These are phyloP conservation scores for Lordiphosa fenestrarum DNA, from an alignment of 2,888 invertebrate species.

Conservation along the genomic window DNA sequence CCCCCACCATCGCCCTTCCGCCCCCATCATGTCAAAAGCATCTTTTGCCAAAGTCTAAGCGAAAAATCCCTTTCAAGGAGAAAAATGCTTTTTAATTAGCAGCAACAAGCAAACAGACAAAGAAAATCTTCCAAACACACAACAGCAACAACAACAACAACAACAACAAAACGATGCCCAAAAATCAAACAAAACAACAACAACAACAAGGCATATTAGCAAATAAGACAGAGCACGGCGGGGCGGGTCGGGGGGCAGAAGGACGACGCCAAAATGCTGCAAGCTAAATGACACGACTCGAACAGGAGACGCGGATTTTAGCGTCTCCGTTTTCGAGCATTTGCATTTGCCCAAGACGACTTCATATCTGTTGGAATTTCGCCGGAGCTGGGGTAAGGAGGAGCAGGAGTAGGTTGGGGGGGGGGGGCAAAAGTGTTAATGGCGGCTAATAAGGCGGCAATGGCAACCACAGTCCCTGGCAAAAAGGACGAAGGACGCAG, in stretches of 20 bases:
- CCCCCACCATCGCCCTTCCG: too few relatives aligned
- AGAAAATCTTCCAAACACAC: slow-evolving; percentile 17
- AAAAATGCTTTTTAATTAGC: slow-evolving; percentile 62
- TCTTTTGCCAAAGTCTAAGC: too few relatives aligned
- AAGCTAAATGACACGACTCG: slow-evolving; percentile 50
- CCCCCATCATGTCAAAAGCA: too few relatives aligned
- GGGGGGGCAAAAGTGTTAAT: slow-evolving; percentile 61
- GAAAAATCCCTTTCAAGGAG: neutral
- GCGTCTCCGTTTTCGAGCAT: slow-evolving; percentile 8
- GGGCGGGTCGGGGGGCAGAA: slow-evolving; percentile 1
- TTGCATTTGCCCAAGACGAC: slow-evolving; percentile 36
- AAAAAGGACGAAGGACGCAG: slow-evolving; percentile 12
- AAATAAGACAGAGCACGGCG: neutral
- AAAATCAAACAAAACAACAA: neutral
- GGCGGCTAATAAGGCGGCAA: slow-evolving; percentile 69
- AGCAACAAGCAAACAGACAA: slow-evolving; percentile 55
- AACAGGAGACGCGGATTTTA: slow-evolving; percentile 17
- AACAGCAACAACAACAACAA: too few relatives aligned
- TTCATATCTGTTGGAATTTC: slow-evolving; percentile 23
- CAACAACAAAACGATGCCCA: neutral
- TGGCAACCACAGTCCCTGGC: slow-evolving; percentile 39
- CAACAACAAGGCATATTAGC: slow-evolving; percentile 6
- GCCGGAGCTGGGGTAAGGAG: too few relatives aligned
- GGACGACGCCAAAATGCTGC: slow-evolving; percentile 54
- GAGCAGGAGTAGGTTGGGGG: neutral